Percentiles rank a stretch among this genome's conserved stretches.
phyloP scores from a whole-genome alignment of 2,888 invertebrate species.

The Resseliella maxima region DNA sequence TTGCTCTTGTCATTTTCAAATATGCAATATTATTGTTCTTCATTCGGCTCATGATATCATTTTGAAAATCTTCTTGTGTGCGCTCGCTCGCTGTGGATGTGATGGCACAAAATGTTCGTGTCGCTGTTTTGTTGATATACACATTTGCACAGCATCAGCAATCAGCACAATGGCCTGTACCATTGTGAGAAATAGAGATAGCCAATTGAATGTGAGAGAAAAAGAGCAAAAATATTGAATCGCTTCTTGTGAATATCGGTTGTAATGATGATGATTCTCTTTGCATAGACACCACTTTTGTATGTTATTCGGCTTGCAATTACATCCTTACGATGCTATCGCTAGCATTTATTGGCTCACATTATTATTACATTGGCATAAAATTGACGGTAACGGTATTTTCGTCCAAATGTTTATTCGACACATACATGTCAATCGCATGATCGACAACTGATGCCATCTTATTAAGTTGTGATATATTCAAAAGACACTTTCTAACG shows the following conservation, averaged over 20 bases:
- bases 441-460: background rate
- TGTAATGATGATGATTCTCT: constrained; percentile 6
- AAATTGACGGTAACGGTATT: constrained; percentile 37
- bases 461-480: background rate
- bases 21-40: constrained; percentile 53
- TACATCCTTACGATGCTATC: background rate
- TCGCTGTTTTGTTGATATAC: background rate
- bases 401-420: background rate
- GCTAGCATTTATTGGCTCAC: background rate
- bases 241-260: constrained; percentile 6
- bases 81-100: too few relatives aligned
- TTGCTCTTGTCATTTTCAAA: constrained; percentile 53
- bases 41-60: constrained; percentile 42
- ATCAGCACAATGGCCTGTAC: background rate
- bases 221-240: background rate
- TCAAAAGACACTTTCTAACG: background rate
- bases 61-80: constrained; percentile 1
- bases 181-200: background rate
- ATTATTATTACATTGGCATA: constrained; percentile 46
- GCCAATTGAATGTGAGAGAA: background rate
- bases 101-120: background rate
- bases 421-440: background rate
- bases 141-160: background rate
- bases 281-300: constrained; percentile 2
- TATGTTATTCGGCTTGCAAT: constrained; percentile 31